Conservation (phyloP, 2,797 vertebrate species). For the Adelosebastes latens region DNA sequence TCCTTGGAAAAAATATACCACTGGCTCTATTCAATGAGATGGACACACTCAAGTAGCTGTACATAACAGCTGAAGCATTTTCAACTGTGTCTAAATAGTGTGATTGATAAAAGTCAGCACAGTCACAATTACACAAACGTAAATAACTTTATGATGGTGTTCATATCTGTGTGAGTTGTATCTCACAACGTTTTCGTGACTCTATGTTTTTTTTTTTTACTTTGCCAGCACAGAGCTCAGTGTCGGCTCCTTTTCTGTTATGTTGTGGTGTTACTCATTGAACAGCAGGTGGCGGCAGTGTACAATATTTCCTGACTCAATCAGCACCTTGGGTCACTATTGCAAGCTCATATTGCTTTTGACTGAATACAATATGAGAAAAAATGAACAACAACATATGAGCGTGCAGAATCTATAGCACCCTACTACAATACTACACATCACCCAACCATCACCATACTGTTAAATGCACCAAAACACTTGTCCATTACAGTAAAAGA, state of each 20-base stretch:
- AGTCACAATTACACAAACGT: not conserved
- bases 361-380: not conserved
- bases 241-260: not conserved
- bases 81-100: not conserved
- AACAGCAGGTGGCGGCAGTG: slow-evolving; percentile 72
- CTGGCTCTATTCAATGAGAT: not conserved
- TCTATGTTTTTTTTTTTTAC: not conserved
- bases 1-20: not conserved
- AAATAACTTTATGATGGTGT: not conserved
- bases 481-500: too few species aligned
- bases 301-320: not conserved
- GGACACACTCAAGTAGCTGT: not conserved
- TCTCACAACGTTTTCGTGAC: not conserved
- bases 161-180: not conserved
- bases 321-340: not conserved
- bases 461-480: not conserved
- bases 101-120: not conserved
- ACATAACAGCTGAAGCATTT: too few species aligned
- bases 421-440: not conserved
- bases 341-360: not conserved
- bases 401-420: not conserved
- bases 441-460: not conserved
- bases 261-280: slow-evolving; percentile 6
- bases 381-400: not conserved
- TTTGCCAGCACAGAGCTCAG: too few species aligned